These are phyloP conservation scores for pig (Sus scrofa) DNA, from an alignment of 2,113 vertebrate species.

Conservation along the genomic window T2T-Sscrofa CM000813.6:99375501-99376000, in stretches of 20 bases:
- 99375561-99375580: no score
- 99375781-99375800: neutral
- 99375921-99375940: neutral
- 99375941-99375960: neutral
- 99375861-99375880: neutral
- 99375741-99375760: no score
- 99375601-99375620: neutral
- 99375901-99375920: neutral
- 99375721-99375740: no score
- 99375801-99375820: neutral
- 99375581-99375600: no score
- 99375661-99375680: neutral
- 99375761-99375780: no score
- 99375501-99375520: no score
- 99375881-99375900: neutral
- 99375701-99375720: neutral
- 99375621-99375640: neutral
- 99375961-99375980: neutral
- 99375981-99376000: neutral
- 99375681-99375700: neutral
- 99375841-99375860: neutral
- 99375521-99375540: no score
- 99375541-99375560: no score
- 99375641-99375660: neutral
- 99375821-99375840: neutral